phyloP scores from a whole-genome alignment of 2,888 invertebrate genomes.

The Hydropsyche betteni region DNA sequence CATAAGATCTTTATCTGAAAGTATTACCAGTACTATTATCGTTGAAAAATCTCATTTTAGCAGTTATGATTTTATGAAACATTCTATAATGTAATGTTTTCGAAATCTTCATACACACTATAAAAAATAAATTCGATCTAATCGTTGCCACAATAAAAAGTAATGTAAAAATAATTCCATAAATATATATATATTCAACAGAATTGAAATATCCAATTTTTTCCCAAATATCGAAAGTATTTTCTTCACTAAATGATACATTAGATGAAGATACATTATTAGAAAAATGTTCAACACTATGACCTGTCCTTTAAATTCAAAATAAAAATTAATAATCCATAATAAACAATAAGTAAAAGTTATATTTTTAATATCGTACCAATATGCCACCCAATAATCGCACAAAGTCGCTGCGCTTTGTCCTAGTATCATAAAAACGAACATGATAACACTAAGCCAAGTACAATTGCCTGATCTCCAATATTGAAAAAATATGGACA shows the following conservation, averaged over 20 bases:
- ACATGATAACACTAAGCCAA: conserved; percentile 64
- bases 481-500: conserved; percentile 68
- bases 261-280: neutral
- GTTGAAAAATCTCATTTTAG: conserved; percentile 74
- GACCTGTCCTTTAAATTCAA: conserved; percentile 41
- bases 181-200: conserved; percentile 62
- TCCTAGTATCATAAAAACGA: conserved; percentile 68
- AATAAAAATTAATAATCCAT: conserved; percentile 24
- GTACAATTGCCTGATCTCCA: conserved; percentile 68
- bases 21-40: conserved; percentile 68
- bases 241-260: neutral
- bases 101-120: conserved; percentile 27
- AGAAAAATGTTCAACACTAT: conserved; percentile 10
- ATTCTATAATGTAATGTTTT: conserved; percentile 36
- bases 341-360: conserved; percentile 7
- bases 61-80: conserved; percentile 29
- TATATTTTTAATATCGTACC: conserved; percentile 60
- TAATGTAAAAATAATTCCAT: conserved; percentile 61
- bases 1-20: neutral
- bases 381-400: conserved; percentile 81
- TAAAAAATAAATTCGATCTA: conserved; percentile 18
- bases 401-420: conserved; percentile 74
- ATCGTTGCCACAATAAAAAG: conserved; percentile 64
- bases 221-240: conserved; percentile 59
- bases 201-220: conserved; percentile 63